Base-by-base conservation (phyloP, 2,888 invertebrate genomes). In the Acronicta alni region DNA sequence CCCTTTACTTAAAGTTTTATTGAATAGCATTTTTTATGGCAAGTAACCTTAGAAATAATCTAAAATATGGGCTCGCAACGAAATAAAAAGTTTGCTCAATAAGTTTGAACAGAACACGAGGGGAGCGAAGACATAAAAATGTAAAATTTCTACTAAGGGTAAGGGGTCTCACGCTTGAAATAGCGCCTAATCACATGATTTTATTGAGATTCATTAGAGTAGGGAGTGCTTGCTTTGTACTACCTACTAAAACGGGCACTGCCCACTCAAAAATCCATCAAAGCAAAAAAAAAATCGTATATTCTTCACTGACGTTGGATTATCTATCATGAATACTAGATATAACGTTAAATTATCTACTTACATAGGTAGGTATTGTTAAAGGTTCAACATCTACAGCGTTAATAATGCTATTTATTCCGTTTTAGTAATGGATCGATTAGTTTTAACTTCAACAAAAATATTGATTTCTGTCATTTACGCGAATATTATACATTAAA, bases 151-250 rank as follows among this genome's bases (percentile, higher is more conserved):
- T 61, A 49, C 54, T 61, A 49, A 23, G 23, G 5, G 7, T 42
- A 49, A 66, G 46, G 77, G 75, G 75, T 65, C 51, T 57, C 49
- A 74, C 79, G 72, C 75, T 78, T 63, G 73, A 70, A 49, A 64
- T 67, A 62, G 62, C 66, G 61, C 69, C 60, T 80, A 75, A 80
- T 75, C 68, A 74, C 66, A 73, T 76, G 67, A 71, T 75, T 79
- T 77, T 67, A 75, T 77, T 75, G 62, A 57, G 66, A 79, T 73
- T 77, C 62, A 71, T 73, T 75, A 62, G 20, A 45, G 47, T 54
- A 7, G 67, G 67, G 58, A 46, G 12, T 30, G 12, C 30, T 30
- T 30, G 12, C 12, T 30, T 30, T 10, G 10, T 30, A 30, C 30
- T 26, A 7, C 26, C 26, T 26, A 9, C 26, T 23, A 30, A 12